A percentile compares a stretch with the other conserved stretches of the same genome.
Evolutionary conservation across 2,113 vertebrate species (phyloP).

Genomic region (Scalopus aquaticus): DNA sequence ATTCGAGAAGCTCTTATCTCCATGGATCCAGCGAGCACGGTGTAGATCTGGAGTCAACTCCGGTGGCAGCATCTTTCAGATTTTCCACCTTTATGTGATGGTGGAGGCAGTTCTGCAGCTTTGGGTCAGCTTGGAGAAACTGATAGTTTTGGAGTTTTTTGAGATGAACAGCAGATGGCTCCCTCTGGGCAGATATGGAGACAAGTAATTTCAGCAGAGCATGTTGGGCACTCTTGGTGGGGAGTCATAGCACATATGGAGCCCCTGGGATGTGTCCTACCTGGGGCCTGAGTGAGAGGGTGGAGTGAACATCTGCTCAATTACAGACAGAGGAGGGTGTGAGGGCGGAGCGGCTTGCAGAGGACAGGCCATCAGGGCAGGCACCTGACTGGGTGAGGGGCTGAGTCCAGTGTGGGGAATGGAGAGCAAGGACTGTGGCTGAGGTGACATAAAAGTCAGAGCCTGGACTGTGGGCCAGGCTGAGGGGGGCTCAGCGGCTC

Average conservation of each 20-base stretch:
- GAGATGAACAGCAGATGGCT: no score
- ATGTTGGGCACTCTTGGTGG: background rate
- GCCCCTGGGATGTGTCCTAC: background rate
- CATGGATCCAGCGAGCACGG: background rate
- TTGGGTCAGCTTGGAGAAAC: background rate
- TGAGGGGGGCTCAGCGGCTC: no score
- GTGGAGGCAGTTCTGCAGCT: background rate
- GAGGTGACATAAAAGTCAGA: background rate
- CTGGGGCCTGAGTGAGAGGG: background rate
- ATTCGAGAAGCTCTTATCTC: background rate
- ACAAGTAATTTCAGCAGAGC: background rate
- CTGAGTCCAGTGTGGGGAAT: no score
- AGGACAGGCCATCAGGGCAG: background rate
- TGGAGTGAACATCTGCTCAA: background rate
- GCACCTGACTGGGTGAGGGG: background rate
- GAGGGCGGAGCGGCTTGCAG: background rate
- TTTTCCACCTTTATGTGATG: background rate
- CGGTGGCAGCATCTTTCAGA: background rate
- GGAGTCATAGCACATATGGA: no score
- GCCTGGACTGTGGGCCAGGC: background rate
- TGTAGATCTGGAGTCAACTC: background rate
- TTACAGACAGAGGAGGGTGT: background rate
- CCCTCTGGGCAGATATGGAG: background rate
- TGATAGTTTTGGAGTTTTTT: background rate
- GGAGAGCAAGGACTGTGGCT: background rate